phyloP scores from a whole-genome alignment of 1,140 invertebrate genomes.

The Rhysida immarginata region DNA sequence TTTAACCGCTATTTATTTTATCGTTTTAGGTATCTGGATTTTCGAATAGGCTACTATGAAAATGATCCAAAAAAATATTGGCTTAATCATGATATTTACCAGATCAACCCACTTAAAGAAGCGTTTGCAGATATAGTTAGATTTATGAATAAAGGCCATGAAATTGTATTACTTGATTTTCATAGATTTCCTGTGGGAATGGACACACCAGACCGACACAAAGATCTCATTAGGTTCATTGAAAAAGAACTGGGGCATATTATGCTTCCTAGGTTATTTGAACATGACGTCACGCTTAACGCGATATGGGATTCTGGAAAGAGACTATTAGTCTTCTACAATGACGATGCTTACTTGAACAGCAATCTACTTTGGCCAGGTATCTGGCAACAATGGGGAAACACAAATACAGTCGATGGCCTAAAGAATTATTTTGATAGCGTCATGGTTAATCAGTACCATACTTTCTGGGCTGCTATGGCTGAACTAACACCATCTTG shows the following conservation, averaged over 20 bases:
- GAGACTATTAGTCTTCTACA: conserved; percentile 47
- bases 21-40: background rate
- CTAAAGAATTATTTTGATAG: background rate
- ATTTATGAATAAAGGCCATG: conserved; percentile 33
- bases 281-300: conserved; percentile 35
- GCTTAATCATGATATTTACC: conserved; percentile 50
- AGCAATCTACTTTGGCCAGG: conserved; percentile 3
- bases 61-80: conserved; percentile 18
- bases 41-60: background rate
- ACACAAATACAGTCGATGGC: background rate
- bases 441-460: conserved; percentile 7
- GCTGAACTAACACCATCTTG: conserved; percentile 58
- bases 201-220: conserved; percentile 26
- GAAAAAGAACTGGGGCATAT: conserved; percentile 41
- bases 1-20: too few species aligned
- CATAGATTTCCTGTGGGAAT: conserved; percentile 40
- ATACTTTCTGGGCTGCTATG: conserved; percentile 55
- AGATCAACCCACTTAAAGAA: conserved; percentile 43
- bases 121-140: conserved; percentile 43
- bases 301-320: conserved; percentile 42
- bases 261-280: conserved; percentile 29
- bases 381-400: conserved; percentile 6
- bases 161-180: conserved; percentile 6
- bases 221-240: conserved; percentile 39
- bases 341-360: background rate